These are phyloP conservation scores for Hyla sarda DNA, from an alignment of 2,113 vertebrate species.

Conservation along the genomic window DNA sequence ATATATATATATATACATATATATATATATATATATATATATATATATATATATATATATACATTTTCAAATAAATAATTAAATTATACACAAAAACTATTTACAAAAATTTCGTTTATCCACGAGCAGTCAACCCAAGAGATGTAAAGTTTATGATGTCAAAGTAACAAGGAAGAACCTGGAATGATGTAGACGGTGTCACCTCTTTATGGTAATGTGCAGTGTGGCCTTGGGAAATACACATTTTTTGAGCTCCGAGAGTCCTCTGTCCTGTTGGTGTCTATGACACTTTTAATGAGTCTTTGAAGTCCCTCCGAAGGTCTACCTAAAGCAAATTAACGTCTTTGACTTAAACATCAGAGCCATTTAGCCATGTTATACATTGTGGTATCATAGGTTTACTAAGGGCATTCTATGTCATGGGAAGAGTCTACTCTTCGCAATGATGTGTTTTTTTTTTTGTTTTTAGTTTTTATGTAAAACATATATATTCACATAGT, in stretches of 20 bases:
- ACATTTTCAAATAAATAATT: no score
- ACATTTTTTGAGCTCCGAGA: no score
- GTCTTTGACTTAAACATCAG: background rate
- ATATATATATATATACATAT: no score
- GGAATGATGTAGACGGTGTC: slow-evolving; percentile 16
- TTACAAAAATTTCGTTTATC: no score
- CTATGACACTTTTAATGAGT: background rate
- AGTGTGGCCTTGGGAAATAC: slow-evolving; percentile 51
- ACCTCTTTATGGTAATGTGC: slow-evolving; percentile 11
- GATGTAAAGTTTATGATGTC: background rate
- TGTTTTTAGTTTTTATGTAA: background rate
- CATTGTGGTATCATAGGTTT: background rate
- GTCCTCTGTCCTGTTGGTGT: background rate
- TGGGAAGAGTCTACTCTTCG: no score
- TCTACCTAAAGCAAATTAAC: background rate
- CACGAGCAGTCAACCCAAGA: no score
- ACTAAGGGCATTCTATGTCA: no score
- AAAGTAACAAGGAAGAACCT: background rate
- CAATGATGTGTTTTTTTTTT: no score
- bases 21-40: no score
- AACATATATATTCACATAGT: no score
- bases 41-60: no score
- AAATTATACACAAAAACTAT: no score
- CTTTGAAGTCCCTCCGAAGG: slow-evolving; percentile 1
- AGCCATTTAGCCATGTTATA: background rate